Conservation (phyloP, 2,797 vertebrate species). For the Neosilurus mollespiculum region DNA sequence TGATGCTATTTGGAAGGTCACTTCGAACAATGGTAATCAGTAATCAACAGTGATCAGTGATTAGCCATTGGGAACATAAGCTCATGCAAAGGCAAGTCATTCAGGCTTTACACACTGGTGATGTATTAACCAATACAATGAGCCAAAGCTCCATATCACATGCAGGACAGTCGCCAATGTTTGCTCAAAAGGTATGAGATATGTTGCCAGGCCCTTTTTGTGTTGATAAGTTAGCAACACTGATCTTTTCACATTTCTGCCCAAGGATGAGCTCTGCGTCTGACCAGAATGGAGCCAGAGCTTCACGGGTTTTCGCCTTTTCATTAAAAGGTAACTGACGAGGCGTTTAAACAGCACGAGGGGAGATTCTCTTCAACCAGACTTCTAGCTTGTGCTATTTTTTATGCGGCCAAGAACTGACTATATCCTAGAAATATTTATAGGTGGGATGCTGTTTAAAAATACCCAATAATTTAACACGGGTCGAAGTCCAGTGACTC, state of each 20-base stretch:
- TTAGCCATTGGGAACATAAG: not conserved
- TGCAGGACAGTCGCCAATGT: not conserved
- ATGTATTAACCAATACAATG: constrained; percentile 1
- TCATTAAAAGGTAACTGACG: not conserved
- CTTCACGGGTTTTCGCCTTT: not conserved
- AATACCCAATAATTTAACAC: not conserved
- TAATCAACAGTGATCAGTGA: not conserved
- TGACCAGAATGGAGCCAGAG: not conserved
- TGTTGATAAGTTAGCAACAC: not conserved
- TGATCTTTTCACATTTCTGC: not conserved
- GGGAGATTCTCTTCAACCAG: not conserved
- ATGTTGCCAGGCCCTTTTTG: not conserved
- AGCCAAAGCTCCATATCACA: not conserved
- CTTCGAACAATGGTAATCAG: not conserved
- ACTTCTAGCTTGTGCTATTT: not conserved
- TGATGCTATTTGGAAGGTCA: not conserved
- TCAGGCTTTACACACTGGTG: not conserved
- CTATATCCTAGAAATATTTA: not conserved
- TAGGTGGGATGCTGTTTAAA: not conserved
- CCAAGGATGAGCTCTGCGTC: not conserved
- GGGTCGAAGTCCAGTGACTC: not conserved
- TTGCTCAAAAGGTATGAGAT: not conserved
- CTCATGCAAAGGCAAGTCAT: not conserved
- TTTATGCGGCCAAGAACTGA: not conserved
- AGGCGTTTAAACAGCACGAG: not conserved